Evolutionary conservation across 2,888 invertebrate species (phyloP).

Genomic region (Spisula solida): DNA sequence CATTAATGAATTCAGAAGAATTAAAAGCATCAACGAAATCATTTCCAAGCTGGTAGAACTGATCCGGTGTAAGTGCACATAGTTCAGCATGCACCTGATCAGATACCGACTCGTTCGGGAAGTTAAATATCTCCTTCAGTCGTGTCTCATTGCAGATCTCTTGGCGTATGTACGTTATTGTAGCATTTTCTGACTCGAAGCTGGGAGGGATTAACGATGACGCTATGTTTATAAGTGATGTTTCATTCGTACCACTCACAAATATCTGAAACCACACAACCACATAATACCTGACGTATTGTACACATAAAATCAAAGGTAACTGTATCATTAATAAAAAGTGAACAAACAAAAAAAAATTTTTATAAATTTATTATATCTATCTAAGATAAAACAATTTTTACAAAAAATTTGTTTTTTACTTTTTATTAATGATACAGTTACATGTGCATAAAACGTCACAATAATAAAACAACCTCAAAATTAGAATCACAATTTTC

Average conservation of each 20-base stretch:
- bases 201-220: constrained; percentile 56
- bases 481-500: too few relatives aligned
- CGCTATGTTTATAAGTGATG: constrained; percentile 50
- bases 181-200: constrained; percentile 52
- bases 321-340: too few relatives aligned
- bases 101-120: constrained; percentile 71
- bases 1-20: constrained; percentile 44
- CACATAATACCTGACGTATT: not conserved
- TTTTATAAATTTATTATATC: too few relatives aligned
- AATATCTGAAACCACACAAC: constrained; percentile 47
- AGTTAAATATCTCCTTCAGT: constrained; percentile 70
- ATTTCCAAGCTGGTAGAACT: constrained; percentile 67
- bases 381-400: too few relatives aligned
- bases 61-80: constrained; percentile 71
- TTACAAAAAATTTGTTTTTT: too few relatives aligned
- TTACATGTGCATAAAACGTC: too few relatives aligned
- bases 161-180: constrained; percentile 48
- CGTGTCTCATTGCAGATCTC: constrained; percentile 68
- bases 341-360: too few relatives aligned
- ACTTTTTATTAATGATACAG: too few relatives aligned
- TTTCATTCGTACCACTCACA: constrained; percentile 48
- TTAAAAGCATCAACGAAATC: constrained; percentile 69
- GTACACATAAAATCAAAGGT: too few relatives aligned
- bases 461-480: too few relatives aligned
- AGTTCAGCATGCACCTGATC: constrained; percentile 72